A percentile compares a stretch with the other conserved stretches of the same genome.
These are phyloP conservation scores for Augochlora pura DNA, from an alignment of 1,140 invertebrate species.

Conservation along the genomic window DNA sequence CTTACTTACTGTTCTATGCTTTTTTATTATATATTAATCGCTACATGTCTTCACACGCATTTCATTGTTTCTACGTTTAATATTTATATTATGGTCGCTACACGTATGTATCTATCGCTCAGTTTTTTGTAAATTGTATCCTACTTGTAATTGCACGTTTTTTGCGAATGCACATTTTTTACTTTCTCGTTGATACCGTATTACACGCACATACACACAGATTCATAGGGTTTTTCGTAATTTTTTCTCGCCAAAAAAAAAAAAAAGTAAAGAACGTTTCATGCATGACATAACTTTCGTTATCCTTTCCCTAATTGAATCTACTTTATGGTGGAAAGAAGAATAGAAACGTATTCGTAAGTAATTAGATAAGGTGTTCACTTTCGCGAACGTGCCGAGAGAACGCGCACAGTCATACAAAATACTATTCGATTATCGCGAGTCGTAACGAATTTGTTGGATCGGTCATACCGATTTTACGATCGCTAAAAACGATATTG, in stretches of 20 bases:
- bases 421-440: too few species aligned
- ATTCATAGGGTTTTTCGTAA: conserved; percentile 9
- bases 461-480: too few species aligned
- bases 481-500: too few species aligned
- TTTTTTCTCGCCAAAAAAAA: background rate
- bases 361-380: conserved; percentile 51
- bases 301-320: conserved; percentile 35
- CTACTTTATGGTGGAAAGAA: conserved; percentile 51
- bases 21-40: conserved; percentile 39
- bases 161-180: conserved; percentile 32
- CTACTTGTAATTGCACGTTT: conserved; percentile 39
- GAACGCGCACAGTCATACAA: background rate
- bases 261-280: background rate
- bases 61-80: conserved; percentile 25
- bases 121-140: conserved; percentile 25
- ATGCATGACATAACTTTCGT: conserved; percentile 39
- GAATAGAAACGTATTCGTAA: conserved; percentile 55
- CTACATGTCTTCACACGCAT: conserved; percentile 30
- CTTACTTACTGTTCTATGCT: conserved; percentile 55
- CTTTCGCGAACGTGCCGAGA: conserved; percentile 5
- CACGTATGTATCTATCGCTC: conserved; percentile 26
- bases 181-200: background rate
- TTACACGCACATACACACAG: too few species aligned
- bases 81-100: background rate
- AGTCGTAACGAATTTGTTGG: too few species aligned